Evolutionary conservation across 2,888 invertebrate genomes (phyloP), one percentile per base, ranked within the genome.

Genomic region (Acleris sparsana): DNA sequence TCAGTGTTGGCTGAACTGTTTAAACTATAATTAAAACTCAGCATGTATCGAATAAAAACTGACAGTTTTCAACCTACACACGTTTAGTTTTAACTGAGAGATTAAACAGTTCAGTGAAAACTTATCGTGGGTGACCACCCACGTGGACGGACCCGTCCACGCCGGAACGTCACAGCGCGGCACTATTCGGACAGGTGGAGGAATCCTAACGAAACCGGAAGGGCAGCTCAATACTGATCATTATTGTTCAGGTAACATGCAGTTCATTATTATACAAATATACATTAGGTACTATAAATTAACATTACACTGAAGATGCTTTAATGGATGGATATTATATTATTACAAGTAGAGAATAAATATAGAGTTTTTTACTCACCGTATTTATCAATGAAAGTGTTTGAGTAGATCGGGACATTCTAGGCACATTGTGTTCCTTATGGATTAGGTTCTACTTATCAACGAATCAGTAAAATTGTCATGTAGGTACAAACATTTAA

Each of bases 341-440:
- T 39, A 39, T 39, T 2, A 9, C 39, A 39, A 9, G 39, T 3
- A 39, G 39, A 0, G 13, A 39, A 39, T 33, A 39, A 39, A 39
- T 39, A 33, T 4, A 39, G 3, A 1, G 4, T 33, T 39, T 39
- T 13, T 39, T 39, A 39, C 39, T 13, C 29, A 11, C 11, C 17
- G n/a, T 53, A 17, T 33, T 18, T 33, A 53, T 9, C 53, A 39
- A 39, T 39, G 18, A 20, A 53, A 20, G 17, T 22, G 17, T 46
- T 25, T 57, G 29, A 46, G 57, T 57, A 59, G 29, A 59, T 7
- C 46, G 25, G 46, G 57, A 57, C 44, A 58, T 57, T 65, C 56
- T 66, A 66, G 66, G 66, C 66, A 66, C 66, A 62, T 66, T 53
- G 66, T 66, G 57, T 62, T 66, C 22, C 44, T 61, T 66, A 66